Conservation (phyloP, 2,797 vertebrate species). For the Catamblyrhynchus diadema region DNA sequence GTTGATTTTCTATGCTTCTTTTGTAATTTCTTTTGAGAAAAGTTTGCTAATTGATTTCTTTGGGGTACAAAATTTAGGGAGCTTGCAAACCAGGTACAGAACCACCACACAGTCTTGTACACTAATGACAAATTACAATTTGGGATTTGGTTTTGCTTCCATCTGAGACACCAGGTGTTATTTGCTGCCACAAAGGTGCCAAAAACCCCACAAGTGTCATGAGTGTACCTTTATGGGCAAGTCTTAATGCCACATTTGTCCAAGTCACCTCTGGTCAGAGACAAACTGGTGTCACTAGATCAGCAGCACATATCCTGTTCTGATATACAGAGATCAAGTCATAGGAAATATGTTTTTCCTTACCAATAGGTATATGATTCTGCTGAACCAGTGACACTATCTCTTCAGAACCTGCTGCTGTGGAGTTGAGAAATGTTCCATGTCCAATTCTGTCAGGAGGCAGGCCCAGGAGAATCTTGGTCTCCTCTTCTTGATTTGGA, state of each 20-base stretch:
- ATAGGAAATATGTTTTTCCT: background rate
- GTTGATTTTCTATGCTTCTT: background rate
- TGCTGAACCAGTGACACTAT: constrained; percentile 84
- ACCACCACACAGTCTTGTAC: background rate
- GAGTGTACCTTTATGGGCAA: background rate
- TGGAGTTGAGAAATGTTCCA: constrained; percentile 86
- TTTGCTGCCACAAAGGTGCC: background rate
- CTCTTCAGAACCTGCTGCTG: constrained; percentile 77
- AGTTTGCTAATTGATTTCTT: background rate
- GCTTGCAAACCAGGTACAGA: background rate
- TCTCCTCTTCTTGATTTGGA: constrained; percentile 86
- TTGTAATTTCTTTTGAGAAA: background rate
- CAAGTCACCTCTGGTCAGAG: background rate
- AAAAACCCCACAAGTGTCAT: background rate
- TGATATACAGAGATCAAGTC: background rate
- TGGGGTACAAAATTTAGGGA: background rate
- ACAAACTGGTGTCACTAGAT: background rate
- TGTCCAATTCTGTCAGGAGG: constrained; percentile 96
- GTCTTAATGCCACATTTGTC: rapidly evolving
- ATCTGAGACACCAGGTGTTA: background rate
- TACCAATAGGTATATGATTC: constrained; percentile 88
- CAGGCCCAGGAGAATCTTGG: constrained; percentile 85
- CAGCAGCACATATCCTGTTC: background rate
- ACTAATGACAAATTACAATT: background rate
- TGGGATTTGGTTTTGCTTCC: background rate